Percentiles rank a stretch among this genome's conserved stretches.
phyloP scores from a whole-genome alignment of 2,888 invertebrate genomes.

The Cyclophora punctaria region DNA sequence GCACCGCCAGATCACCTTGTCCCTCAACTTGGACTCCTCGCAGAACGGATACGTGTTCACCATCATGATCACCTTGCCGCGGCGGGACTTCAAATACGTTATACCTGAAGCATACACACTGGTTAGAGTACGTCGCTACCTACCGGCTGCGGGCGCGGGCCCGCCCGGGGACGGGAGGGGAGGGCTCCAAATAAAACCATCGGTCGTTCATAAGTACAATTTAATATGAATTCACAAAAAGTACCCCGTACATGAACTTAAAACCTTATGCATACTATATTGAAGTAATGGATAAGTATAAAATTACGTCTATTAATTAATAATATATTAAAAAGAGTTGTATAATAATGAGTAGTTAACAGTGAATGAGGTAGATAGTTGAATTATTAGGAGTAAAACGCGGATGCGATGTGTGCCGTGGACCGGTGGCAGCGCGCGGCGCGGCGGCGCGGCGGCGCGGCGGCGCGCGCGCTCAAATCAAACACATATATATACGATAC shows the following conservation, averaged over 20 bases:
- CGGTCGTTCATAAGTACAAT: slow-evolving; percentile 72
- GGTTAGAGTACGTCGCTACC: slow-evolving; percentile 30
- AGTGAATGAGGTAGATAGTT: slow-evolving; percentile 61
- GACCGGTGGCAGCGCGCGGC: slow-evolving; percentile 47
- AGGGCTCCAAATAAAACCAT: slow-evolving; percentile 50
- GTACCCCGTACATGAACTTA: slow-evolving; percentile 69
- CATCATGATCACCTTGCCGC: slow-evolving; percentile 72
- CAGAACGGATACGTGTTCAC: slow-evolving; percentile 73
- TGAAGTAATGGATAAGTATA: slow-evolving; percentile 48
- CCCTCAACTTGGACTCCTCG: slow-evolving; percentile 68
- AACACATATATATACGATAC: slow-evolving; percentile 8
- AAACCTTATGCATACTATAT: slow-evolving; percentile 58
- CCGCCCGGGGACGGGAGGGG: neutral
- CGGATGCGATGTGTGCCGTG: slow-evolving; percentile 25
- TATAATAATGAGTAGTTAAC: slow-evolving; percentile 51
- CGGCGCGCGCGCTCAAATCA: slow-evolving; percentile 2
- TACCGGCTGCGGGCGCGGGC: neutral
- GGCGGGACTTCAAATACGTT: slow-evolving; percentile 68
- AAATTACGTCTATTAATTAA: slow-evolving; percentile 59
- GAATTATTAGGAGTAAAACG: slow-evolving; percentile 26
- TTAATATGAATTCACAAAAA: slow-evolving; percentile 73
- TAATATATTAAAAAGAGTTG: slow-evolving; percentile 39
- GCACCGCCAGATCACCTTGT: slow-evolving; percentile 71
- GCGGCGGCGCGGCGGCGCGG: slow-evolving; percentile 34
- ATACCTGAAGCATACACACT: slow-evolving; percentile 58